Evolutionary conservation across 2,113 vertebrate species (phyloP).

Genomic region (Psittacula cyanocephala): DNA sequence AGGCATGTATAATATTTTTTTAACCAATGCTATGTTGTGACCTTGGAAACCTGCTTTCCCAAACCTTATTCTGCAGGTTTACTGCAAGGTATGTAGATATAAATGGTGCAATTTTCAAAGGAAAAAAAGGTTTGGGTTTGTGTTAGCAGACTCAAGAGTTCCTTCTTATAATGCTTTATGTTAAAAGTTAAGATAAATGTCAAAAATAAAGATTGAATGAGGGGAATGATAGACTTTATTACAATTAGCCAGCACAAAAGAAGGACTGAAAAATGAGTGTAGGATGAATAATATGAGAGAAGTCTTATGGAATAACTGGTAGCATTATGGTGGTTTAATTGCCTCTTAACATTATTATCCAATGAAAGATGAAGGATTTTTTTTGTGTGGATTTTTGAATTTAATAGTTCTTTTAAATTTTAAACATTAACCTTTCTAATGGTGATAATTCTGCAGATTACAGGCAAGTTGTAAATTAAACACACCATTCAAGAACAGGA

Average conservation of each 20-base stretch:
- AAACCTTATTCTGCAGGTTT: background rate
- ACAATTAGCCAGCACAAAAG: background rate
- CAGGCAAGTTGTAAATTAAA: conserved; percentile 64
- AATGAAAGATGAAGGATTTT: conserved; percentile 44
- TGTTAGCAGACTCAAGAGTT: background rate
- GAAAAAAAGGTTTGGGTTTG: background rate
- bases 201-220: background rate
- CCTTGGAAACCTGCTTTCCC: background rate
- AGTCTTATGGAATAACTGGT: background rate
- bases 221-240: background rate
- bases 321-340: conserved; percentile 58
- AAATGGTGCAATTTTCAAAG: background rate
- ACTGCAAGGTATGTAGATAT: background rate
- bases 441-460: conserved; percentile 68
- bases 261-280: background rate
- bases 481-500: conserved; percentile 20
- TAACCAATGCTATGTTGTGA: background rate
- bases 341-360: conserved; percentile 57
- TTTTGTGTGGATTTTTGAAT: conserved; percentile 55
- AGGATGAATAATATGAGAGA: conserved; percentile 8
- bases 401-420: conserved; percentile 52
- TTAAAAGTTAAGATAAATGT: background rate
- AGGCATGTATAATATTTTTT: background rate
- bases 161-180: background rate
- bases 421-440: conserved; percentile 66